Evolutionary conservation across 2,797 vertebrate species (phyloP), one percentile per base, ranked within the genome.

Genomic region (Thripadectes ignobilis): DNA sequence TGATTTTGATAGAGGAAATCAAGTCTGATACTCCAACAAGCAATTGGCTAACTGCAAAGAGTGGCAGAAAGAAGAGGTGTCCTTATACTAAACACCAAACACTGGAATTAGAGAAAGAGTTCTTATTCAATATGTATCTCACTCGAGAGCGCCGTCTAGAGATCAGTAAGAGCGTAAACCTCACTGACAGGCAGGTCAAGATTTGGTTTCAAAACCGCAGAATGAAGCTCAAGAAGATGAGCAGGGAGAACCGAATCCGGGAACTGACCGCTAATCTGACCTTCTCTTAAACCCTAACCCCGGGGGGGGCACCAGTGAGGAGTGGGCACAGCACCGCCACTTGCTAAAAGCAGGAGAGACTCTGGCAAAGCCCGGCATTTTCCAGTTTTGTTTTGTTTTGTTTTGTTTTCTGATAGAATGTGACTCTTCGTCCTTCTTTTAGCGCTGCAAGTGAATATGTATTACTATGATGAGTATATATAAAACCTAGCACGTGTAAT

Each of bases 191-290:
- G 98, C 99, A 99, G 99, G 99, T 99, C 98, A 99, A 99, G 98
- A 99, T 99, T 97, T 99, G 99, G 99, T 99, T 99, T 98, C 99
- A 99, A 98, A 99, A 99, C 98, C 99, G 99, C 98, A 99, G 99
- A 98, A 99, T 99, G 99, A 99, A 99, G 97, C 99, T 99, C 95
- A 99, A 99, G 98, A 99, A 99, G 98, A 99, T 99, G 99, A 99
- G 99, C 98, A 98, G 99, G 96, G 99, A 99, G 97, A 99, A 99
- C 97, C 98, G 99, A 98, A 99, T 99, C 98, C 99, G 99, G 91
- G 99, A 99, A 99, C 98, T 99, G 95, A 99, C 99, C 98, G 99
- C 99, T 97, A 99, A 99, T 96, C 99, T 99, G 98, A 99, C 99
- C 96, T 99, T 99, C 98, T 99, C 99, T 96, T 99, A 99, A 99